Base-by-base conservation (phyloP, 2,113 vertebrate species). In the Pipa parva region DNA sequence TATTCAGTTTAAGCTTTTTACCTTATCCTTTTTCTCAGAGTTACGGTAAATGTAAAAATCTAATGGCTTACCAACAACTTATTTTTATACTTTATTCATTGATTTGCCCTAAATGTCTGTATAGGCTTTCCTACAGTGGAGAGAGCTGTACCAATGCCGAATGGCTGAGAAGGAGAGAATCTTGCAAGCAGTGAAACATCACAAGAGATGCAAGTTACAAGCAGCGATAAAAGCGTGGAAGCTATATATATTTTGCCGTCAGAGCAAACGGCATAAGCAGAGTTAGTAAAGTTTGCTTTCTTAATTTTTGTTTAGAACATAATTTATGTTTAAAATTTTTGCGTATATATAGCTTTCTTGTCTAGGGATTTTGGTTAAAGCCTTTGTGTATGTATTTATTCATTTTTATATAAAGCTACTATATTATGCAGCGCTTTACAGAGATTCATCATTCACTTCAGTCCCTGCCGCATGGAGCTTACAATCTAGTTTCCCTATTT, bases 91-190 rank as follows among this genome's bases (percentile, higher is more conserved):
- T n/a, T n/a, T n/a, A n/a, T n/a, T n/a, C 26, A 20, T 9, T 15
- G 49, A 13, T 2, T 37, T 3, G 28, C 31, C 7, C 31, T 51
- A 29, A 60, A 56, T 74, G 29, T n/a, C n/a, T n/a, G 2, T 48
- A 50, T 69, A 98, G 95, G 82, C 83, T 21, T 97, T 89, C 92
- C 54, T 83, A 59, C 83, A 60, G 42, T 97, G 93, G 94, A 88
- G 46, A 72, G 76, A 84, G 3, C 74, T 81, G 46, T 79, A 86
- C 31, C 42, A 73, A 0, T 10, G 46, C 7, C 72, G 31, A 17
- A 76, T 75, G 74, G 64, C 18, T 20, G 77, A 85, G 15, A 90
- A 75, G 65, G 54, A 76, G 66, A 83, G 80, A 50, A 78, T 80
- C 63, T 36, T 51, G 46, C 84, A 62, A 21, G 92, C 92, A 42